Evolutionary conservation across 2,797 vertebrate species (phyloP).

Genomic region (Podarcis lilfordi): DNA sequence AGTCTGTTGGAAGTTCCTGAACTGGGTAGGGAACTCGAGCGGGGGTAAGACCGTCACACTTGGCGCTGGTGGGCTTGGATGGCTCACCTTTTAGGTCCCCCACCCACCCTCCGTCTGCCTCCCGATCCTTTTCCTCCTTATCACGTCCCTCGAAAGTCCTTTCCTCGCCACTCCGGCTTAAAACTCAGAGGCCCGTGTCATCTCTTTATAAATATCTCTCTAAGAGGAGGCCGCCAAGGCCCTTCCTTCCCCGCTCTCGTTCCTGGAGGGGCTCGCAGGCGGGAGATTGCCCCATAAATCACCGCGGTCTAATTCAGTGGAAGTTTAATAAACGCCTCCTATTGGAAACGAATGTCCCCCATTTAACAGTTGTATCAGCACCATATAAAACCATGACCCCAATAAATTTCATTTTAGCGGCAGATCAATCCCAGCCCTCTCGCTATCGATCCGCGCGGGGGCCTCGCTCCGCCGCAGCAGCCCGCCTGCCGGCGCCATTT

Average conservation of each 20-base stretch:
- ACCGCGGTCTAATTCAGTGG: slow-evolving; percentile 84
- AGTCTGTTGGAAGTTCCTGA: background rate
- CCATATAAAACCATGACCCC: slow-evolving; percentile 92
- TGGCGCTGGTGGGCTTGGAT: background rate
- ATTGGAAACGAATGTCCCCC: slow-evolving; percentile 91
- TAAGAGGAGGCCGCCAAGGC: background rate
- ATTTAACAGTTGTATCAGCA: slow-evolving; percentile 94
- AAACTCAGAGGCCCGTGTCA: slow-evolving; percentile 79
- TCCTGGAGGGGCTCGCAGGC: slow-evolving; percentile 78
- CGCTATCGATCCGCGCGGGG: slow-evolving; percentile 84
- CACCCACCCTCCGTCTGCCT: background rate
- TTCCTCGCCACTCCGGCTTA: slow-evolving; percentile 64
- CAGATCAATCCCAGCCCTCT: slow-evolving; percentile 88
- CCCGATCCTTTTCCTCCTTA: background rate
- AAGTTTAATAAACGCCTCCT: slow-evolving; percentile 90
- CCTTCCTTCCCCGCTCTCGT: slow-evolving; percentile 14
- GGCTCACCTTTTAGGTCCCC: background rate
- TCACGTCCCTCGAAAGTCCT: background rate
- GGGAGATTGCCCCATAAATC: slow-evolving; percentile 87
- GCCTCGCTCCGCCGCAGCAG: background rate
- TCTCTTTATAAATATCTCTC: background rate
- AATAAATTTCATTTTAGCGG: slow-evolving; percentile 95
- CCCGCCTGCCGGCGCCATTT: background rate
- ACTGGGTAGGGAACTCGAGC: background rate
- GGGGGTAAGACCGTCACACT: no score